phyloP scores from a whole-genome alignment of 2,113 vertebrate genomes.

The Chaetorhynchus papuensis region DNA sequence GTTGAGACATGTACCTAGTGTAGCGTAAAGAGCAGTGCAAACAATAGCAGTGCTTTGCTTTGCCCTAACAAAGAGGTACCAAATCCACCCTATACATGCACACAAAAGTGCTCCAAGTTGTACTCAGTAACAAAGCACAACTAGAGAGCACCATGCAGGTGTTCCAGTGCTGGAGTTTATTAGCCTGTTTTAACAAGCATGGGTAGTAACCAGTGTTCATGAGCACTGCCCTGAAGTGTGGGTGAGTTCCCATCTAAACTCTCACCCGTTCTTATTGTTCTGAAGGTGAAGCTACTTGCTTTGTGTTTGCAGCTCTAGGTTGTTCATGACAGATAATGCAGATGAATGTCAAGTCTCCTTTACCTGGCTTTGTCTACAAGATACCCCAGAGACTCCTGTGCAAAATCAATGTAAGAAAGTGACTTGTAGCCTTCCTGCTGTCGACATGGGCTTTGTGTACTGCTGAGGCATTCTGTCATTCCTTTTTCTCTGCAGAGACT shows the following conservation, averaged over 20 bases:
- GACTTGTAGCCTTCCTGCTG: background rate
- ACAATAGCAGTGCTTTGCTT: background rate
- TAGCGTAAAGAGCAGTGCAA: rapidly evolving
- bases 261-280: rapidly evolving
- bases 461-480: background rate
- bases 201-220: rapidly evolving
- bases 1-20: background rate
- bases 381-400: background rate
- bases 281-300: background rate
- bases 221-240: background rate
- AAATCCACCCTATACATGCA: too few species aligned
- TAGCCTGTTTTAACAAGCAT: background rate
- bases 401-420: background rate
- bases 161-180: background rate
- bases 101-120: background rate
- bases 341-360: background rate
- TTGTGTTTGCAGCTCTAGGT: background rate
- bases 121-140: background rate
- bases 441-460: background rate
- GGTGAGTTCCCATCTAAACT: background rate
- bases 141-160: rapidly evolving
- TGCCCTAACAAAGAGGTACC: background rate
- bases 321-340: background rate
- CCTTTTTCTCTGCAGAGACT: background rate
- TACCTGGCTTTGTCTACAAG: background rate